Evolutionary conservation across 1,140 invertebrate species (phyloP).

Genomic region (Lamellibrachia luymesi): DNA sequence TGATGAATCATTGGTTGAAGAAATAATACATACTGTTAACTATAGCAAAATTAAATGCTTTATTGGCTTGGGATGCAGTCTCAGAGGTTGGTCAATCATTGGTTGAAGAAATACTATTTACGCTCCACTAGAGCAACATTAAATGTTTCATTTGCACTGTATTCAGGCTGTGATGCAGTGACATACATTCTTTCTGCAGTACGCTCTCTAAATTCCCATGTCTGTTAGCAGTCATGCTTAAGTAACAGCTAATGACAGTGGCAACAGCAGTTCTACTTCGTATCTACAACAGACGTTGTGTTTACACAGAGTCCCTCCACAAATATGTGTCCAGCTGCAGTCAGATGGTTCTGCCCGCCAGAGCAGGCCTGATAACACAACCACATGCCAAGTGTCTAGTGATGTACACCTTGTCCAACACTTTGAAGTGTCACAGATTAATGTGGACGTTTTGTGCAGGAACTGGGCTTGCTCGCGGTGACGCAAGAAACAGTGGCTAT

Average conservation of each 20-base stretch:
- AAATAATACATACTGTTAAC: no score
- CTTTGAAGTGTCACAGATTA: not conserved
- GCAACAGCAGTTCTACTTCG: not conserved
- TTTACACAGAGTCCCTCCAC: not conserved
- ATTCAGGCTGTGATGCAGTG: not conserved
- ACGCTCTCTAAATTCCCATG: not conserved
- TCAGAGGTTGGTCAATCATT: not conserved
- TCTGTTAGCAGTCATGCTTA: not conserved
- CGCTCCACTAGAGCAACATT: not conserved
- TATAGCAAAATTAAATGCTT: no score
- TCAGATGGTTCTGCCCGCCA: not conserved
- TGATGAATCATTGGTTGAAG: no score
- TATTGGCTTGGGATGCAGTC: no score
- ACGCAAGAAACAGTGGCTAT: not conserved
- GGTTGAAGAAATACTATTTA: not conserved
- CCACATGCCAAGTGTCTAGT: conserved; percentile 4
- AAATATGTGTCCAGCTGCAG: not conserved
- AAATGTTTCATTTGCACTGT: not conserved
- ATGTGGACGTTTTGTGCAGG: not conserved
- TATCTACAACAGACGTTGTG: not conserved
- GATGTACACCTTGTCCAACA: not conserved
- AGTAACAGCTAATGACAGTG: not conserved
- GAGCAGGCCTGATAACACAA: not conserved
- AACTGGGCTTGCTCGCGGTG: not conserved
- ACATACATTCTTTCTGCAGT: not conserved